A percentile compares a stretch with the other conserved stretches of the same genome.
Evolutionary conservation across 2,888 invertebrate genomes (phyloP).

Genomic region (Lasioglossum figueresi): DNA sequence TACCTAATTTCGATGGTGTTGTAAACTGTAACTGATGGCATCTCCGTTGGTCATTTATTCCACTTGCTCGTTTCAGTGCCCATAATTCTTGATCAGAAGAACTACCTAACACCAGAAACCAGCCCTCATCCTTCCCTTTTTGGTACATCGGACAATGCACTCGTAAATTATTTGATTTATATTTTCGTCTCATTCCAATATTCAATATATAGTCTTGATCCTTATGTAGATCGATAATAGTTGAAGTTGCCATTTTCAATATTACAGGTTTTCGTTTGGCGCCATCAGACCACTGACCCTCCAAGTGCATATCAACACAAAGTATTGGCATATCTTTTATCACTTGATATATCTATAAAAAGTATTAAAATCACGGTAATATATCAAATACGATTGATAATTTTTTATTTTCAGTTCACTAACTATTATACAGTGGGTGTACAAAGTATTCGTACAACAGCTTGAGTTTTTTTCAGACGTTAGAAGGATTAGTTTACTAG

Average conservation of each 20-base stretch:
- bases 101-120: conserved; percentile 95
- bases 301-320: conserved; percentile 73
- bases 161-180: conserved; percentile 85
- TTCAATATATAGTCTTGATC: conserved; percentile 89
- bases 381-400: not conserved
- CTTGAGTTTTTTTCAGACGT: too few species aligned
- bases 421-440: not conserved
- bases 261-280: conserved; percentile 58
- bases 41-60: conserved; percentile 84
- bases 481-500: too few species aligned
- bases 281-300: conserved; percentile 63
- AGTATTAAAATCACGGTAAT: conserved; percentile 1
- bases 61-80: conserved; percentile 91
- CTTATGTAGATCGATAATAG: conserved; percentile 69
- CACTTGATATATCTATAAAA: conserved; percentile 78
- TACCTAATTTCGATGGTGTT: conserved; percentile 86
- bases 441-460: too few species aligned
- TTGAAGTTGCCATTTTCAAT: conserved; percentile 51
- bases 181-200: conserved; percentile 86
- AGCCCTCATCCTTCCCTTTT: conserved; percentile 97
- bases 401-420: not conserved
- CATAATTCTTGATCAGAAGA: conserved; percentile 89
- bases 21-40: conserved; percentile 87
- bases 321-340: conserved; percentile 80
- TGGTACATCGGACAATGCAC: conserved; percentile 94